Evolutionary conservation across 1,140 invertebrate species (phyloP), one percentile per base, ranked within the genome.

Genomic region (Argopecten irradians): DNA sequence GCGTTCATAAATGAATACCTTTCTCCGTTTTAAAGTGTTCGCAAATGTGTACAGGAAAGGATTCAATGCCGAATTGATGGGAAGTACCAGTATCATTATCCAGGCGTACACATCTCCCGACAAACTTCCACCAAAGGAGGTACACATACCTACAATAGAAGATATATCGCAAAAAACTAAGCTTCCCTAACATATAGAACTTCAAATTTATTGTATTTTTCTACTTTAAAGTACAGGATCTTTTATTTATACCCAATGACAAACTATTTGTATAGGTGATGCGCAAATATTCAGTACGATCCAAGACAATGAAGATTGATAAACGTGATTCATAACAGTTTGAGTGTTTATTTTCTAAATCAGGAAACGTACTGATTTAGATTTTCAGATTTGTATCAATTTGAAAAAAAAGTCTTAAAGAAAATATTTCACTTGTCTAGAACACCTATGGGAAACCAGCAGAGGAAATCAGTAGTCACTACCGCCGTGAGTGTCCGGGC

Each of bases 361-460:
- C n/a, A n/a, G n/a, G n/a, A n/a, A n/a, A n/a, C n/a, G n/a, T n/a
- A n/a, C n/a, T n/a, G n/a, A n/a, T n/a, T n/a, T n/a, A n/a, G n/a
- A n/a, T n/a, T n/a, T n/a, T n/a, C n/a, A n/a, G n/a, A n/a, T n/a
- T n/a, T n/a, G n/a, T n/a, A n/a, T n/a, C n/a, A n/a, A n/a, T n/a
- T n/a, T n/a, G n/a, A n/a, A n/a, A n/a, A n/a, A n/a, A n/a, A n/a
- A n/a, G n/a, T n/a, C n/a, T n/a, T n/a, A n/a, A n/a, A n/a, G n/a
- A n/a, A n/a, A n/a, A n/a, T n/a, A 16, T 16, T 46, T 16, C 16
- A 71, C 86, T 46, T 87, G 87, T 91, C 92, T 85, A 93, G 84
- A 13, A 90, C 33, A 7, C 90, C 85, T 16, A 92, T 89, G 33
- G 92, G 92, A 84, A 92, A 89, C 92, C 92, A 92, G 85, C 91